These are phyloP conservation scores for Desmodus rotundus DNA, from an alignment of 2,113 vertebrate species.

Conservation along the genomic window DNA sequence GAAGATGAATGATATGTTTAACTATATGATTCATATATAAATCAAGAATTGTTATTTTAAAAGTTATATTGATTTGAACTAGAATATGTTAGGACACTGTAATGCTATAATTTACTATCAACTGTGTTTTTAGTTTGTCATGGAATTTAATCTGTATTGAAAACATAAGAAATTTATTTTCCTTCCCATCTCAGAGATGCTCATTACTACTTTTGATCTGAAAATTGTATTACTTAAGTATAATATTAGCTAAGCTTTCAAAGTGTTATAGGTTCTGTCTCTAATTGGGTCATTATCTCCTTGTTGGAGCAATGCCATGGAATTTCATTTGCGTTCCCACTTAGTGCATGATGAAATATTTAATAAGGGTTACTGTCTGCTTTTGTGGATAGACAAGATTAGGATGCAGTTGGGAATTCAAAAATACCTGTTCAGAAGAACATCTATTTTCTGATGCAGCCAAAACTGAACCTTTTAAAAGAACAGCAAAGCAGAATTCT, in stretches of 20 bases:
- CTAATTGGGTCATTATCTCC: not conserved
- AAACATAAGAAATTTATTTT: not conserved
- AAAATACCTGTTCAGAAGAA: not conserved
- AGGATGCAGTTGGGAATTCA: not conserved
- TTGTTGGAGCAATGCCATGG: not conserved
- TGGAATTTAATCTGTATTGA: not conserved
- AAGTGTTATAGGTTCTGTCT: not conserved
- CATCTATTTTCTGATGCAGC: not conserved
- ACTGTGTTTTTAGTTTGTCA: not conserved
- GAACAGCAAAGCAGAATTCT: conserved; percentile 4
- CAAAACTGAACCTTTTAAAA: not conserved
- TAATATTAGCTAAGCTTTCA: not conserved
- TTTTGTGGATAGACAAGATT: not conserved
- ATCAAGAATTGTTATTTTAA: not conserved
- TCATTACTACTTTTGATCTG: not conserved
- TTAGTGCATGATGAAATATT: not conserved
- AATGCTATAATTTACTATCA: not conserved
- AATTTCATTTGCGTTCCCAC: not conserved
- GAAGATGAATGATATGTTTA: not conserved
- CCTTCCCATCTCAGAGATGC: not conserved
- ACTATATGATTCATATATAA: not conserved
- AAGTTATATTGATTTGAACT: not conserved
- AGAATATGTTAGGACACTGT: not conserved
- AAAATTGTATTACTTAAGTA: not conserved
- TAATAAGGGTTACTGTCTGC: not conserved